Evolutionary conservation across 1,140 invertebrate species (phyloP), one percentile per base, ranked within the genome.

Genomic region (Drosophila sp.): DNA sequence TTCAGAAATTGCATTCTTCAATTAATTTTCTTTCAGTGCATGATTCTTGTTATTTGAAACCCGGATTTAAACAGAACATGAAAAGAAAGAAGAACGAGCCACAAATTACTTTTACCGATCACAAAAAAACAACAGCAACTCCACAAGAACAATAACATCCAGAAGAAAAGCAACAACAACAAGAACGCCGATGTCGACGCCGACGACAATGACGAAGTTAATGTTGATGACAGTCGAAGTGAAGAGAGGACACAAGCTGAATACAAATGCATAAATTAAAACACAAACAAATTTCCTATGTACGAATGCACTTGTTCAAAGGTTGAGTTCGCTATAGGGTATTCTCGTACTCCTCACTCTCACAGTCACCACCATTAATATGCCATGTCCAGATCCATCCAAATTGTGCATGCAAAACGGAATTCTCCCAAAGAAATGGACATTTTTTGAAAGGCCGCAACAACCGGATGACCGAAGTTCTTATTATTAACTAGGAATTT

Each of bases 31-130:
- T 65, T 11, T 0, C 70, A 63, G 79, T 89, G 83, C 25, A 72
- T 7, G 16, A 61, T 72, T 72, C 75, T 82, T 76, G 82, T 81
- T 78, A 89, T 79, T 82, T 87, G 65, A 89, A 82, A 89, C 83
- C 83, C 83, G 83, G 83, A 89, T 83, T 89, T 89, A 80, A 75
- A 74, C 57, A 76, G 69, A 77, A 54, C 75, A 83, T 79, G 67
- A 89, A 83, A 74, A 72, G 76, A 89, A 80, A 83, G 64, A 73
- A 73, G 72, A 89, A 83, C 65, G 45, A 73, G 63, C 76, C 78
- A 74, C 76, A 89, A 89, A 89, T 83, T 89, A 89, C 83, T 89
- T 89, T 89, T 89, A 72, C 83, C 83, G 72, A 86, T 86, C 75
- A 81, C 77, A 29, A 59, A 38, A 38, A 25, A 75, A 62, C 13